phyloP scores from a whole-genome alignment of 1,140 invertebrate species.

The Helicorthomorpha holstii region DNA sequence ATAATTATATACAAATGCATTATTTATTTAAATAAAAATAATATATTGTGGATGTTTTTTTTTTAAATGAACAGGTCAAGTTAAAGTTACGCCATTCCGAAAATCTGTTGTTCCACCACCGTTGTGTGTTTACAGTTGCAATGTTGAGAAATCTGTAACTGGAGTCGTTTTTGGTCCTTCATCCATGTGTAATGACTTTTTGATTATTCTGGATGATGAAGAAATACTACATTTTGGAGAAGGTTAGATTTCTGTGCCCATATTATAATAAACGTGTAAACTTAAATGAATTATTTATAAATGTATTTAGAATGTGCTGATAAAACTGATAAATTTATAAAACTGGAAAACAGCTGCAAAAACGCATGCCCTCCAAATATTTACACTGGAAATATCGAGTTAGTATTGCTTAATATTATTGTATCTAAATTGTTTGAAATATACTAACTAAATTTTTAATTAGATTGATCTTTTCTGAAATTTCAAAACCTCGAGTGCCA shows the following conservation, averaged over 20 bases:
- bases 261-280: neutral
- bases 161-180: constrained; percentile 37
- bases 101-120: constrained; percentile 61
- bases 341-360: neutral
- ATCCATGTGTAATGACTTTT: constrained; percentile 2
- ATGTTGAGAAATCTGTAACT: constrained; percentile 36
- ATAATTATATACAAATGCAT: neutral
- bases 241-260: neutral
- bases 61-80: constrained; percentile 24
- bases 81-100: constrained; percentile 54
- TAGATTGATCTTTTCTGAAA: no score
- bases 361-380: neutral
- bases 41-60: neutral
- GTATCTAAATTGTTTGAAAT: no score
- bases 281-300: neutral
- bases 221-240: neutral
- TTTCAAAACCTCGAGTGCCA: no score
- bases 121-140: constrained; percentile 46
- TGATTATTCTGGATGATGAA: neutral
- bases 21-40: neutral
- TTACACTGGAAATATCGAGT: neutral
- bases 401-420: neutral
- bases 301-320: neutral
- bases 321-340: neutral
- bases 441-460: no score